These are phyloP conservation scores for Myrmecophaga tridactyla DNA, from an alignment of 2,113 vertebrate genomes.

Conservation along the genomic window DNA sequence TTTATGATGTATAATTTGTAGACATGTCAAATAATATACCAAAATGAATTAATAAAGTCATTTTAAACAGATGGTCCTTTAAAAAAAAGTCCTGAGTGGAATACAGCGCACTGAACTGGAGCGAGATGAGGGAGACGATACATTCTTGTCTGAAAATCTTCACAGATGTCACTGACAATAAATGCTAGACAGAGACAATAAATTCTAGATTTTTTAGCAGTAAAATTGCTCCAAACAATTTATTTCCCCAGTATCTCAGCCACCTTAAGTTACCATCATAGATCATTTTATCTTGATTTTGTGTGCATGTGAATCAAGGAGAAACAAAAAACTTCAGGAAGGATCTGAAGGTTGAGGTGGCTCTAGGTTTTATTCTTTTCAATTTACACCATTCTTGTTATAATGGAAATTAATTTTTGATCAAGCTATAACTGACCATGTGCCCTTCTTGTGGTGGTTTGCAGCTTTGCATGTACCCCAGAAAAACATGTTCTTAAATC, in stretches of 20 bases:
- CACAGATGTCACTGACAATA: constrained; percentile 41
- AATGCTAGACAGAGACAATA: constrained; percentile 28
- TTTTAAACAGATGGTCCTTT: constrained; percentile 71
- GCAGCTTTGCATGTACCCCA: no score
- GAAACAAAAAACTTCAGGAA: background rate
- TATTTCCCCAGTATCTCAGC: constrained; percentile 34
- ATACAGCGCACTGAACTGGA: background rate
- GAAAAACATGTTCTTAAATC: no score
- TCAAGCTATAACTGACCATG: background rate
- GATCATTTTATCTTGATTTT: background rate
- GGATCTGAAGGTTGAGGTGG: background rate
- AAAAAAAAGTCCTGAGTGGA: constrained; percentile 13
- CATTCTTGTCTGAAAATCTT: constrained; percentile 25
- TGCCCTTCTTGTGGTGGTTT: background rate
- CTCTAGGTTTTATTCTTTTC: background rate
- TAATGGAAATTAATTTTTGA: background rate
- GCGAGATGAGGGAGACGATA: background rate
- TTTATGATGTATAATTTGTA: constrained; percentile 73
- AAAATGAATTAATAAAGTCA: constrained; percentile 71
- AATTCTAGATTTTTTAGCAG: constrained; percentile 36
- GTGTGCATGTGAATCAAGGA: background rate
- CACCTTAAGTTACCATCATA: background rate
- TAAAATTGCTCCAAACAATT: constrained; percentile 44
- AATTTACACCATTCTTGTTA: background rate
- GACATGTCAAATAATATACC: constrained; percentile 62